Evolutionary conservation across 2,797 vertebrate genomes (phyloP), one percentile per base, ranked within the genome.

Genomic region (Neosilurus mollespiculum): DNA sequence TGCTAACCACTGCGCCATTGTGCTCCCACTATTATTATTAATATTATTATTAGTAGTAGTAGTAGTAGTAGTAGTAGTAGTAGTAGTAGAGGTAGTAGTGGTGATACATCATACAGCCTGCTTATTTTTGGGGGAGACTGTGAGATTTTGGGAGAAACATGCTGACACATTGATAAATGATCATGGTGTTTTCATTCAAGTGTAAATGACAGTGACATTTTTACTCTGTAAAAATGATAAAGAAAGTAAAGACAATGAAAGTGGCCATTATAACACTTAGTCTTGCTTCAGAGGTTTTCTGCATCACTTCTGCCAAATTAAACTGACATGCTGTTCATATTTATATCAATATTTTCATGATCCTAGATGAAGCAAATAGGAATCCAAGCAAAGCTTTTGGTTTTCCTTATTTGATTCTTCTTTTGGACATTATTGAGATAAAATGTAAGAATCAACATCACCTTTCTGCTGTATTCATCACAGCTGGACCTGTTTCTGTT

Each of bases 401-500:
- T 72, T 20, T 72, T 53, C 43, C 14, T 73, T 16, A 1, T 70
- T 37, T 14, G 14, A 51, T 14, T 71, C 22, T 51, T 14, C 10
- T 70, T 64, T 64, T 78, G 58, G 58, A 16, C 59, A 49, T 22
- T 22, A 24, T 12, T 64, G 12, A 11, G 51, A 73, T 54, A 56
- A 54, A 73, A 54, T 56, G 71, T 54, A 9, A 16, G 56, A 69
- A 59, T 11, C 12, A 67, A 9, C 18, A 70, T 24, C 54, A 69
- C 34, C 34, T 37, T 37, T 64, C 26, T n/a, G 20, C 30, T 26
- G 1, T 30, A 18, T 24, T 26, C 7, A 37, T 67, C 30, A 26
- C 72, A 59, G 26, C n/a, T 43, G 72, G 9, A 53, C 53, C 53
- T 73, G 53, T 59, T 81, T 66, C 12, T 73, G 37, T 83, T 53